phyloP scores from a whole-genome alignment of 2,797 vertebrate species.

The Tinamus major region DNA sequence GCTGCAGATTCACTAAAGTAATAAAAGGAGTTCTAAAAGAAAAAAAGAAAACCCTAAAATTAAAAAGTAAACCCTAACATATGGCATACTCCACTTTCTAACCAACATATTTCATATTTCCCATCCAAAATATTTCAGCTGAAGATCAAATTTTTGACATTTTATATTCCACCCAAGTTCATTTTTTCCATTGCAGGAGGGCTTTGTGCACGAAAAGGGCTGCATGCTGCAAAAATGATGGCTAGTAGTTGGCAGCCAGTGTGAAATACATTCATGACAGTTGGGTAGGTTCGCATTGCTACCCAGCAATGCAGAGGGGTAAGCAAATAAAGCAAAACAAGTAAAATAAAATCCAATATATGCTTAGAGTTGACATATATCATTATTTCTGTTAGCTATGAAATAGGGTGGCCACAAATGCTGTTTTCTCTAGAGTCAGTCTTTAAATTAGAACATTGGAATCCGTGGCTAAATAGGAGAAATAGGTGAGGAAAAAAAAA shows the following conservation, averaged over 20 bases:
- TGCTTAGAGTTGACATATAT: neutral
- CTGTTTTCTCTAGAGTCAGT: neutral
- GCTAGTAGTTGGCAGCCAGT: neutral
- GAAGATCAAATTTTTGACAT: neutral
- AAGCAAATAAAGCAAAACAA: too few relatives aligned
- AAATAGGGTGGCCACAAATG: neutral
- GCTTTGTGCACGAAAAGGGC: neutral
- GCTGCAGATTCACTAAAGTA: neutral
- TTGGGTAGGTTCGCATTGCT: neutral
- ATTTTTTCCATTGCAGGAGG: neutral
- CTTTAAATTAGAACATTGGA: neutral
- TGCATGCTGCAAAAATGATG: neutral
- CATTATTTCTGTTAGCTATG: neutral
- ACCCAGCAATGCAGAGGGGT: neutral
- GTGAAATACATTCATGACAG: neutral
- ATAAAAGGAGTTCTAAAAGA: neutral
- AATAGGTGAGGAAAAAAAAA: neutral
- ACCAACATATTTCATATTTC: neutral
- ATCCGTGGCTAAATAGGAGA: neutral
- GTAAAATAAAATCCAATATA: neutral
- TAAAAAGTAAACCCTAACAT: neutral
- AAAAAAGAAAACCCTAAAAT: too few relatives aligned
- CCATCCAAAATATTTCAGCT: neutral
- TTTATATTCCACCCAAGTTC: neutral
- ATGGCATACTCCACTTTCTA: neutral